Evolutionary conservation across 2,797 vertebrate genomes (phyloP), one percentile per base, ranked within the genome.

Genomic region (Danio kyathit): DNA sequence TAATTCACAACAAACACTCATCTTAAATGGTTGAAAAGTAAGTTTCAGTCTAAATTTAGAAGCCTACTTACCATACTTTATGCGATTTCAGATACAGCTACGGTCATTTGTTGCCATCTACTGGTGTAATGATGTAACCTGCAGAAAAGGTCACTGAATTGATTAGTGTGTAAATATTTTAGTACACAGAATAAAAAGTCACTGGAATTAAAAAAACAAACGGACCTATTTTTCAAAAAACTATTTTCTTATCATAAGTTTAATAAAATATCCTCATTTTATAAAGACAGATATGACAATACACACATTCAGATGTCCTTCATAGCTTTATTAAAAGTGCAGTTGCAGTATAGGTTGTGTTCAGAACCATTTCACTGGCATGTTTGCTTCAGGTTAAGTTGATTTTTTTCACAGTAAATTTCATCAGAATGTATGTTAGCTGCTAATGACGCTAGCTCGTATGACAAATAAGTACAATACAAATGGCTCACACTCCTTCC

Each of bases 401-500:
- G 7, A 72, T 6, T 72, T 43, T 72, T 43, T 72, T 79, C 77
- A 79, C 77, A 71, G 76, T 79, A 17, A 63, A 72, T 19, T 19
- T 63, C 21, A 29, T 63, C 46, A 54, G 61, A 74, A 74, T 63
- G 59, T 75, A 51, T 49, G 10, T 19, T 63, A 60, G 48, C 48
- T 76, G 60, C 74, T 76, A 76, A 61, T 61, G 46, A 49, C 74
- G 38, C 11, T 48, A 40, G 49, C 19, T 46, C 9, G 7, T 46
- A 12, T 69, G 16, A 59, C 46, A 44, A 48, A 44, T 17, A 29
- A 71, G 44, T 44, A 0, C 61, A 79, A 72, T 64, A n/a, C 16
- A 5, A 66, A n/a, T 43, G 54, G 52, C 70, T 61, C 61, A 43
- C 21, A 61, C 38, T 61, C 44, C 29, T 60, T 78, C 7, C 46